Evolutionary conservation across 2,113 vertebrate genomes (phyloP).

Genomic region (Labrus mixtus): DNA sequence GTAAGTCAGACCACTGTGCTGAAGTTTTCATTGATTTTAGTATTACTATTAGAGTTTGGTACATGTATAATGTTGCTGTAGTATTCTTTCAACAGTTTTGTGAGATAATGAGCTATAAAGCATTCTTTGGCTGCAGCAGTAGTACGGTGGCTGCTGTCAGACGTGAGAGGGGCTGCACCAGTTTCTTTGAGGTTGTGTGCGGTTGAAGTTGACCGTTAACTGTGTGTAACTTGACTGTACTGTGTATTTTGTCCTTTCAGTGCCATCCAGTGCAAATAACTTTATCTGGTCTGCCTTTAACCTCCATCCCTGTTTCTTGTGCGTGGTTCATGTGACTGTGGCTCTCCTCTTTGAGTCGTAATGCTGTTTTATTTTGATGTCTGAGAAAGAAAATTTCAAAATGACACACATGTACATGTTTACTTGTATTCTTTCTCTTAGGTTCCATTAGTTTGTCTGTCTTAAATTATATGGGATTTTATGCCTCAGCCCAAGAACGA

Average conservation of each 20-base stretch:
- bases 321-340: constrained; percentile 79
- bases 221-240: constrained; percentile 78
- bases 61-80: background rate
- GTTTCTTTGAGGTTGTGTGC: constrained; percentile 72
- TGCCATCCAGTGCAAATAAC: constrained; percentile 81
- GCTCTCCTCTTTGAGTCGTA: constrained; percentile 75
- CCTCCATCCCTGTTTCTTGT: constrained; percentile 71
- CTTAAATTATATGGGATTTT: constrained; percentile 97
- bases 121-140: constrained; percentile 31
- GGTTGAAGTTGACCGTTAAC: constrained; percentile 68
- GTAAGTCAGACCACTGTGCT: constrained; percentile 1
- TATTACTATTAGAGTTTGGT: background rate
- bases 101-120: background rate
- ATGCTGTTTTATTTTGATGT: constrained; percentile 68
- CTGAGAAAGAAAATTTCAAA: constrained; percentile 70
- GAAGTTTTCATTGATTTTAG: constrained; percentile 25
- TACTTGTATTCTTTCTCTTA: constrained; percentile 99
- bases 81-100: background rate
- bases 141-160: constrained; percentile 41
- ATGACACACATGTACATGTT: constrained; percentile 89
- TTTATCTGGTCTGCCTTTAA: constrained; percentile 74
- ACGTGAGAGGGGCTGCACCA: constrained; percentile 59
- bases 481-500: constrained; percentile 89
- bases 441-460: constrained; percentile 99
- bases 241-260: constrained; percentile 81